Conservation (phyloP, 2,113 vertebrate species). For the Platichthys stellatus region DNA sequence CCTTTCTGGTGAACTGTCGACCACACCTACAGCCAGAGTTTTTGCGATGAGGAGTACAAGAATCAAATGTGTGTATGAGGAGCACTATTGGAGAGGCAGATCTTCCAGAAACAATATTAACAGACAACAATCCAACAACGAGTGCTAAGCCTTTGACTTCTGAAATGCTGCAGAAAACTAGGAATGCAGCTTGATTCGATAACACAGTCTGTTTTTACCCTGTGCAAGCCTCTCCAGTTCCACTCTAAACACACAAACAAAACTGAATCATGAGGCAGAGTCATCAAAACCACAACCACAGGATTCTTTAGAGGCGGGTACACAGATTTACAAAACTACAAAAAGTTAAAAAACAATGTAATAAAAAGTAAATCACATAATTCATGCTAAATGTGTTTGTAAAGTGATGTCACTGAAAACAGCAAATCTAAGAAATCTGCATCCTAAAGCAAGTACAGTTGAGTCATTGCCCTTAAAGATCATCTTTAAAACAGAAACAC, state of each 20-base stretch:
- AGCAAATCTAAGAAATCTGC: conserved; percentile 3
- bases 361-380: neutral
- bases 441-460: neutral
- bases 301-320: neutral
- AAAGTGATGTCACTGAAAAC: too few species aligned
- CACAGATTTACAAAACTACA: conserved; percentile 14
- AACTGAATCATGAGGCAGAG: conserved; percentile 46
- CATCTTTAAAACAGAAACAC: neutral
- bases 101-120: neutral
- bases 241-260: conserved; percentile 17
- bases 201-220: conserved; percentile 1
- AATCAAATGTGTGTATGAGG: conserved; percentile 1
- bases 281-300: conserved; percentile 64
- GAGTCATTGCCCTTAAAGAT: neutral
- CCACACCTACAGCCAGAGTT: conserved; percentile 26
- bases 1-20: conserved; percentile 13
- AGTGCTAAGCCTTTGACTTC: neutral
- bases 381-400: neutral
- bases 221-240: neutral
- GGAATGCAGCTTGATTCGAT: neutral
- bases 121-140: neutral
- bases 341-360: neutral
- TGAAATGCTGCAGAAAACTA: neutral
- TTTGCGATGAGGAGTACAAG: neutral
- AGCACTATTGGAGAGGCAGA: neutral